Evolutionary conservation across 2,113 vertebrate species (phyloP).

Genomic region (Grammomys surdaster): DNA sequence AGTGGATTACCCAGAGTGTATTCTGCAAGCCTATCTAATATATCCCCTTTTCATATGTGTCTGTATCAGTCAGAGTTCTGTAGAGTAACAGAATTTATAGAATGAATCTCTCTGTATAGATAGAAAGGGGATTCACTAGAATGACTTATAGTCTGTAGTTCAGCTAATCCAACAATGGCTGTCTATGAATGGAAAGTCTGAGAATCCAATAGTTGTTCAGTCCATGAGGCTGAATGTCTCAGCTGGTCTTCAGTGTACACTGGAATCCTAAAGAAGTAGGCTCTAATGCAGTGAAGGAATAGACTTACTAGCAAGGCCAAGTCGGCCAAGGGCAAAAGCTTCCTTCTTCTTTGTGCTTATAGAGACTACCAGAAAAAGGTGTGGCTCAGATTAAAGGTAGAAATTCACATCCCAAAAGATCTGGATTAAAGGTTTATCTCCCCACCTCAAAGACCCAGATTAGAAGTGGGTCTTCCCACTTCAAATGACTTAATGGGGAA

Average conservation of each 20-base stretch:
- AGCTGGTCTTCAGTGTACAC: background rate
- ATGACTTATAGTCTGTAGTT: background rate
- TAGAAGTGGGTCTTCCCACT: background rate
- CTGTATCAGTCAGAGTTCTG: background rate
- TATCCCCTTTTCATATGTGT: background rate
- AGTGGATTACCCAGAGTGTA: background rate
- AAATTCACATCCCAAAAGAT: no score
- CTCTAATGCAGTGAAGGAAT: background rate
- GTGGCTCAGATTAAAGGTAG: background rate
- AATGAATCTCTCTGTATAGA: background rate
- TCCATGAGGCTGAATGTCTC: background rate
- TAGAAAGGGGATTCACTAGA: background rate
- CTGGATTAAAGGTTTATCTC: background rate
- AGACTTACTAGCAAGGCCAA: background rate
- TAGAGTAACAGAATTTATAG: background rate
- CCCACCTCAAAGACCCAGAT: background rate
- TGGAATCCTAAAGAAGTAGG: background rate
- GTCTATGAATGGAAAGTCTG: background rate
- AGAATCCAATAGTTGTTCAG: background rate
- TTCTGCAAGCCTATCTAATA: background rate
- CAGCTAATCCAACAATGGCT: background rate
- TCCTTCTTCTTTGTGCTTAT: background rate
- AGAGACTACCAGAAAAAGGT: background rate
- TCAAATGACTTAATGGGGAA: background rate
- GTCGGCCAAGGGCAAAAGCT: background rate